A percentile compares a stretch with the other conserved stretches of the same genome.
These are phyloP conservation scores for Tenthredo amoena DNA, from an alignment of 2,888 invertebrate genomes.

Conservation along the genomic window DNA sequence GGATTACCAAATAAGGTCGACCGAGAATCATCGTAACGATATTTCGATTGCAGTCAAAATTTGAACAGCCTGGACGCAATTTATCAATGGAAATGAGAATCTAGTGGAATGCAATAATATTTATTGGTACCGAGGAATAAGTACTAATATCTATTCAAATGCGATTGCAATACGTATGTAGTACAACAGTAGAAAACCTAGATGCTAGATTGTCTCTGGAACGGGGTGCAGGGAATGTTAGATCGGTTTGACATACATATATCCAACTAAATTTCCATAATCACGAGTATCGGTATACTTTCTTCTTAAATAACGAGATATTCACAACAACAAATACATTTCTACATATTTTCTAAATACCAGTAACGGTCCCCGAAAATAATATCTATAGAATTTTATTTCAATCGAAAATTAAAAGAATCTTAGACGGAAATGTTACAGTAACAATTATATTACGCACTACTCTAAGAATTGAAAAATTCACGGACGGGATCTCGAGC, in stretches of 20 bases:
- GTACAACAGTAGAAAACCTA: background rate
- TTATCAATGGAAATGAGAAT: background rate
- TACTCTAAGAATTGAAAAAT: background rate
- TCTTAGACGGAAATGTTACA: background rate
- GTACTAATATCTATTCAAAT: background rate
- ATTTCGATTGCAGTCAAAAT: background rate
- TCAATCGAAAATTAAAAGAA: background rate
- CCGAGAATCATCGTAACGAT: background rate
- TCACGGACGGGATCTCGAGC: background rate
- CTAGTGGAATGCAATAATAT: background rate
- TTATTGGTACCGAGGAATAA: background rate
- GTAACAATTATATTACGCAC: background rate
- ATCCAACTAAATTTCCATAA: background rate
- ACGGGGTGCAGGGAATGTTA: background rate
- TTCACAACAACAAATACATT: background rate
- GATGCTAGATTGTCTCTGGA: background rate
- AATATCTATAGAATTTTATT: background rate
- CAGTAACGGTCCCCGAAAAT: background rate
- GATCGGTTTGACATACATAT: background rate
- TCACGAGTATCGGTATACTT: background rate
- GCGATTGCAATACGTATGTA: too few species aligned
- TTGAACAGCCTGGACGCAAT: background rate
- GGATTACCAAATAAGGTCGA: background rate
- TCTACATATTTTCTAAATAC: background rate
- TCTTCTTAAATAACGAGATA: background rate